Percentiles rank a stretch among this genome's conserved stretches.
These are phyloP conservation scores for Zophobas morio DNA, from an alignment of 1,140 invertebrate genomes.

Conservation along the genomic window DNA sequence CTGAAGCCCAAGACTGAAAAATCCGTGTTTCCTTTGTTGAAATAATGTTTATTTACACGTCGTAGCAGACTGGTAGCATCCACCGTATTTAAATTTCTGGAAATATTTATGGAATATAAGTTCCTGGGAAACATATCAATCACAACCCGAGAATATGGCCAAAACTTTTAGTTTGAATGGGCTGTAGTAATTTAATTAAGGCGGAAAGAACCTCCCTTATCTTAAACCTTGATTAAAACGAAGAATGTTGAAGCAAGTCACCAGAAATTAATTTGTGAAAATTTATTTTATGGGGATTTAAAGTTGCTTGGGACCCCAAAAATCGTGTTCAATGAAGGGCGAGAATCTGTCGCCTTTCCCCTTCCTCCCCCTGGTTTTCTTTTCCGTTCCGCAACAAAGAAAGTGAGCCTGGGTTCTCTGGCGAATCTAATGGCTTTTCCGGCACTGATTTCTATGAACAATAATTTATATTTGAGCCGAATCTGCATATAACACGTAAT, in stretches of 20 bases:
- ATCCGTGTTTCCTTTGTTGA: no score
- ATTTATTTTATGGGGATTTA: slow-evolving; percentile 39
- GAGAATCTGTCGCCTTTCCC: slow-evolving; percentile 29
- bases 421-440: slow-evolving; percentile 33
- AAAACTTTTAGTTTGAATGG: background rate
- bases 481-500: slow-evolving; percentile 32
- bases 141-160: no score
- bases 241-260: slow-evolving; percentile 24
- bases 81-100: no score
- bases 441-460: slow-evolving; percentile 22
- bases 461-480: slow-evolving; percentile 30
- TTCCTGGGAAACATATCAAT: no score
- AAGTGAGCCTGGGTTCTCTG: slow-evolving; percentile 25
- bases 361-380: slow-evolving; percentile 15
- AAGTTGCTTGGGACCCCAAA: slow-evolving; percentile 33
- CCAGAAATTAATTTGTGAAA: slow-evolving; percentile 38
- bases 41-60: no score
- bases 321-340: slow-evolving; percentile 40
- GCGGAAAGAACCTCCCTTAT: slow-evolving; percentile 25
- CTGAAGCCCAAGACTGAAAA: no score
- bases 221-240: slow-evolving; percentile 36
- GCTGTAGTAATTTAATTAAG: slow-evolving; percentile 27
- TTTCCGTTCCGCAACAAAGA: slow-evolving; percentile 26
- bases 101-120: no score
- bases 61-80: no score